A percentile compares a stretch with the other conserved stretches of the same genome.
These are phyloP conservation scores for Chironomus riparius DNA, from an alignment of 2,888 invertebrate species.

Conservation along the genomic window DNA sequence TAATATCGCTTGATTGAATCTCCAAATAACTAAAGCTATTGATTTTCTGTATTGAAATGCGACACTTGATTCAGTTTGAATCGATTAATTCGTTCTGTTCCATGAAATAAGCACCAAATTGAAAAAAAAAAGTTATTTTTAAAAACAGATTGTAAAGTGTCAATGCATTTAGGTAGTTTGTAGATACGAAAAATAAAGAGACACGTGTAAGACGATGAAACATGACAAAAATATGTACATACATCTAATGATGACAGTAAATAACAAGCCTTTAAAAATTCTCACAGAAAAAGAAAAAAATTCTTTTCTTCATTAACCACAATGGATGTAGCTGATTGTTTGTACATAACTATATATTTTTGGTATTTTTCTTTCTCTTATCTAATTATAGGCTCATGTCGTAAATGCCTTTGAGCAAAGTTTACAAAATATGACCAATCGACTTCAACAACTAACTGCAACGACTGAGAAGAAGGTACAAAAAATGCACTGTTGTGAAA, in stretches of 20 bases:
- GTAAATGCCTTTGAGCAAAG: conserved; percentile 98
- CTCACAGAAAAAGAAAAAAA: too few relatives aligned
- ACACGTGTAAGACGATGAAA: not conserved
- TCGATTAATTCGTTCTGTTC: too few relatives aligned
- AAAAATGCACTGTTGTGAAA: not conserved
- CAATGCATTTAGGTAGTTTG: too few relatives aligned
- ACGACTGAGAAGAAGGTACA: conserved; percentile 84
- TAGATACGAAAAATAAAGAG: not conserved
- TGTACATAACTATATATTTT: not conserved
- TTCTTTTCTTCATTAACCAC: too few relatives aligned
- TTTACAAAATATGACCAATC: conserved; percentile 90
- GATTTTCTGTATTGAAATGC: too few relatives aligned
- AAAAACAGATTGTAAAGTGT: too few relatives aligned
- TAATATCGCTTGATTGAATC: too few relatives aligned
- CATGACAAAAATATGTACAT: not conserved
- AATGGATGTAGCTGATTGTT: too few relatives aligned
- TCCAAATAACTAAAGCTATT: too few relatives aligned
- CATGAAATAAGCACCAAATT: too few relatives aligned
- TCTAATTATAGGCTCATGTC: conserved; percentile 74
- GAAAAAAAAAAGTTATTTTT: too few relatives aligned
- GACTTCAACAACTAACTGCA: conserved; percentile 86
- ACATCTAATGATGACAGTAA: not conserved
- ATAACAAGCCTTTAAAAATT: not conserved
- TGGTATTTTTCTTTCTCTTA: not conserved
- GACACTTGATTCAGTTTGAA: too few relatives aligned